Conservation (phyloP, 2,797 vertebrate species). For the Anabas testudineus region DNA sequence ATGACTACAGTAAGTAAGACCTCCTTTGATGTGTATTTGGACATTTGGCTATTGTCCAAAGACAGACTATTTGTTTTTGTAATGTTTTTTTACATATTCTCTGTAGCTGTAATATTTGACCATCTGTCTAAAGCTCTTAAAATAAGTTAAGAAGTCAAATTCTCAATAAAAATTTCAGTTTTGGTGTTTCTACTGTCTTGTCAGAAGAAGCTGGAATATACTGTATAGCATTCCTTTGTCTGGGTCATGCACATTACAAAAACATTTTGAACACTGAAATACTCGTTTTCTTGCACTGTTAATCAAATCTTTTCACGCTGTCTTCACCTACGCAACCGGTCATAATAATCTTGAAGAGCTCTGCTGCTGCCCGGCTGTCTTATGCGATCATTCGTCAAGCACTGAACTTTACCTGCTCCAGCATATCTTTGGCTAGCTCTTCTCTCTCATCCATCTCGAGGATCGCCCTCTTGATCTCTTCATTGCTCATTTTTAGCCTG, state of each 20-base stretch:
- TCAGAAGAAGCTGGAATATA: conserved; percentile 1
- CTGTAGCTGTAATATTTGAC: neutral
- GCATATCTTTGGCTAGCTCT: conserved; percentile 96
- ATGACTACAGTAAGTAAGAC: too few relatives aligned
- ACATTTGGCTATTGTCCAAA: too few relatives aligned
- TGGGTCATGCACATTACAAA: neutral
- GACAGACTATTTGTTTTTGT: neutral
- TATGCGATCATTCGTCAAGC: neutral
- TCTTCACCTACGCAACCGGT: neutral
- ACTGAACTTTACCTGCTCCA: conserved; percentile 90
- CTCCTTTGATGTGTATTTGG: too few relatives aligned
- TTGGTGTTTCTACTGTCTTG: too few relatives aligned
- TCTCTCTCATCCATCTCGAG: conserved; percentile 97
- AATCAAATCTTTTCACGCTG: neutral
- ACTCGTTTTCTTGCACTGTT: neutral
- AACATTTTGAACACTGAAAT: neutral
- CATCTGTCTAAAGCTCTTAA: neutral
- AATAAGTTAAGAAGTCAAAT: neutral
- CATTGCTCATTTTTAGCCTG: conserved; percentile 96
- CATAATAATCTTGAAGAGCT: neutral
- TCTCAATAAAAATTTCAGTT: neutral
- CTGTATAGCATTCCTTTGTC: neutral
- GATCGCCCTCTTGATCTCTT: conserved; percentile 94
- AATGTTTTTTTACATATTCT: neutral
- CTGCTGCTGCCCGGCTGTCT: neutral